phyloP scores from a whole-genome alignment of 1,140 invertebrate genomes.

The Drosophila ironensis region DNA sequence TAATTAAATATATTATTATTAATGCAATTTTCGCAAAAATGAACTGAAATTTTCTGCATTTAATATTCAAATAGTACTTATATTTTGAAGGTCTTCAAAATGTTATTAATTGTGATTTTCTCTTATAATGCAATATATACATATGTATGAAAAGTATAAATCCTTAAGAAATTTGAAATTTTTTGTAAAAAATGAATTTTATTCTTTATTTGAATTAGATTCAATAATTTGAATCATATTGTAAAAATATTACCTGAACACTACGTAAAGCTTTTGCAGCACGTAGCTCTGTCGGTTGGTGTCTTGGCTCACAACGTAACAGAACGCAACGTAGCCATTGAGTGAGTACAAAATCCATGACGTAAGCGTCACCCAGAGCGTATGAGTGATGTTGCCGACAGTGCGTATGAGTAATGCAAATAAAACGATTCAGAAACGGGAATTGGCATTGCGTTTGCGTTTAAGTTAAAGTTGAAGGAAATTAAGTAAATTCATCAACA shows the following conservation, averaged over 20 bases:
- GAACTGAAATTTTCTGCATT: no score
- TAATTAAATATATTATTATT: no score
- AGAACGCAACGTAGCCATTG: background rate
- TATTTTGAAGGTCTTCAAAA: no score
- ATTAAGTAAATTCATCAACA: conserved; percentile 12
- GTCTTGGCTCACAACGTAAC: conserved; percentile 18
- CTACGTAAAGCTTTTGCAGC: conserved; percentile 20
- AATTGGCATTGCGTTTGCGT: conserved; percentile 23
- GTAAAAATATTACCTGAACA: background rate
- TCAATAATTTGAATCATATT: background rate
- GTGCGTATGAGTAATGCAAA: conserved; percentile 45
- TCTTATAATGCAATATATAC: no score
- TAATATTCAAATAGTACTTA: background rate
- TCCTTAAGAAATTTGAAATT: no score
- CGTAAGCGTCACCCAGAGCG: conserved; percentile 1
- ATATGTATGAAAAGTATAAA: no score
- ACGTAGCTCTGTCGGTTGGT: conserved; percentile 25
- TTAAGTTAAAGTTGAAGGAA: no score
- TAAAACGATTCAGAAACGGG: no score
- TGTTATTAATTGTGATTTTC: no score
- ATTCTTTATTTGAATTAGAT: background rate
- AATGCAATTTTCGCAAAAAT: no score
- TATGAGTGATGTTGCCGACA: conserved; percentile 27
- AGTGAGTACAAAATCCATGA: conserved; percentile 9
- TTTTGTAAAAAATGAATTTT: no score